These are phyloP conservation scores for Lasioglossum villosulum DNA, from an alignment of 2,888 invertebrate species.

Conservation along the genomic window DNA sequence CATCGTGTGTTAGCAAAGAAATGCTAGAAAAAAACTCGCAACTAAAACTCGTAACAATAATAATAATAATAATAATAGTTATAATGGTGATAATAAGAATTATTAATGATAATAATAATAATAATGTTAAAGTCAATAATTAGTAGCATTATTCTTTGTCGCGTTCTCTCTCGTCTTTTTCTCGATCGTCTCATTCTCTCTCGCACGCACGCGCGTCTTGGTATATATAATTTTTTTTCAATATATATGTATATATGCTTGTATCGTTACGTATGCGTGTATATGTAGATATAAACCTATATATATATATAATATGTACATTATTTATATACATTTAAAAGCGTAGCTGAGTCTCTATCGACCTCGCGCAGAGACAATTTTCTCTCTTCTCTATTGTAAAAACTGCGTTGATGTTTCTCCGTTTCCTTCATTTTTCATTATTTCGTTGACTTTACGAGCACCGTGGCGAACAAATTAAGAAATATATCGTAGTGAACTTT, in stretches of 20 bases:
- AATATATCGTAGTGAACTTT: slow-evolving; percentile 4
- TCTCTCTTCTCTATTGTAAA: slow-evolving; percentile 16
- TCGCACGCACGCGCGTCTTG: slow-evolving; percentile 1
- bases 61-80: slow-evolving; percentile 67
- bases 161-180: slow-evolving; percentile 19
- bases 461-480: slow-evolving; percentile 19
- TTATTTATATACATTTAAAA: slow-evolving; percentile 66
- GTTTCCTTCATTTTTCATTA: background rate
- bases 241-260: slow-evolving; percentile 27
- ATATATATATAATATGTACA: slow-evolving; percentile 57
- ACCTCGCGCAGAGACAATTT: background rate
- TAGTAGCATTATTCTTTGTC: slow-evolving; percentile 35
- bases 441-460: slow-evolving; percentile 9
- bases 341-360: slow-evolving; percentile 33
- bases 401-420: background rate
- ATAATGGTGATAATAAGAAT: slow-evolving; percentile 53
- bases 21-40: slow-evolving; percentile 54
- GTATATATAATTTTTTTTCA: slow-evolving; percentile 30
- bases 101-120: slow-evolving; percentile 53
- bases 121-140: slow-evolving; percentile 54
- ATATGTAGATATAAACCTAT: slow-evolving; percentile 33
- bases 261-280: slow-evolving; percentile 33
- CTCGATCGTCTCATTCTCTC: slow-evolving; percentile 19
- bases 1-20: slow-evolving; percentile 40
- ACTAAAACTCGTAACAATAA: slow-evolving; percentile 62